Evolutionary conservation across 2,797 vertebrate genomes (phyloP), one percentile per base, ranked within the genome.

Genomic region (Avahi laniger): DNA sequence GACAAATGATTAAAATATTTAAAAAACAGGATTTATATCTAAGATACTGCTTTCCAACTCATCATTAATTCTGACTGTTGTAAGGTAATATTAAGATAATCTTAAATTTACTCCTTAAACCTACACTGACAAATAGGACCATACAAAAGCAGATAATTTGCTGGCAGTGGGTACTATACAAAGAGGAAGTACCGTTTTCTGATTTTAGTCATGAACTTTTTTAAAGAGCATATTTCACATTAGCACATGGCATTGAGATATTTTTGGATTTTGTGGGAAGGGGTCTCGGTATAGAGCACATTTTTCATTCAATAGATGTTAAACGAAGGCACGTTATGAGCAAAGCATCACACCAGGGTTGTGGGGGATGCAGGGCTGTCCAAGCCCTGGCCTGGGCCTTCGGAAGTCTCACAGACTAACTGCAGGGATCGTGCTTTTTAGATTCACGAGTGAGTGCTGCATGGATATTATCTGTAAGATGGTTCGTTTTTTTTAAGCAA

Each of bases 101-200:
- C 6, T 46, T 83, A 67, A 67, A 41, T 86, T 88, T 54, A 73
- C 76, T 86, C 82, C 15, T 41, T 26, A 73, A 63, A 63, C 7
- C 9, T 10, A 33, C 10, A 26, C 26, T 15, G 75, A 17, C 9
- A 81, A 0, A 41, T 18, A 76, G 41, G 8, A 38, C 26, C 48
- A 8, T 43, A 63, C 5, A 6, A 72, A 70, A 54, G 50, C 30
- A 90, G 28, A 50, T 50, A 11, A 85, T 72, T 82, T 24, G 5
- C 41, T 54, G 2, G 38, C 30, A 57, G 1, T 50, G 5, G 12
- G 18, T 1, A 46, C 38, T 2, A 1, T 0, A 2, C n/a, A 48
- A 59, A 48, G n/a, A 26, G 1, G 18, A 76, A 46, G 12, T 22
- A 10, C 6, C 5, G 1, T 35, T 72, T 75, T 72, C 14, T 79